Base-by-base conservation (phyloP, 2,888 invertebrate genomes). In the Listrodromus nycthemerus region DNA sequence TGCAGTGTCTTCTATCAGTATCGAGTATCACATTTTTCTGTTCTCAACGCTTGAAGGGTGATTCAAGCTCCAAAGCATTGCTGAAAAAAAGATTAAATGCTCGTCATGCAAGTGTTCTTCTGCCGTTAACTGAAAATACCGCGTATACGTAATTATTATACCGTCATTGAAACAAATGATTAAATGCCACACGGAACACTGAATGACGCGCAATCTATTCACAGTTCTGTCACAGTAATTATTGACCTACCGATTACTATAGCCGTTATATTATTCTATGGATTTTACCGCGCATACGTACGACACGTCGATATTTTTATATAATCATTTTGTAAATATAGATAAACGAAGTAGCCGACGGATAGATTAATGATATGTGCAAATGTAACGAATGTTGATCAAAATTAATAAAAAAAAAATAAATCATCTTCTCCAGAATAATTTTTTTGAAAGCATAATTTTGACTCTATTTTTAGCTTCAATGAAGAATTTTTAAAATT, bases 321-420 rank as follows among this genome's bases (percentile, higher is more conserved):
- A 91, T 88, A 86, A 88, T 88, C 86, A 89, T 89, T 90, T 86
- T 91, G 88, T 90, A 91, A 86, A 91, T 89, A 89, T 83, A 77
- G 79, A 85, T 87, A 86, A 76, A 65, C 65, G 52, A 83, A 83
- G 70, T 73, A 81, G 66, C 70, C 30, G 27, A 87, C 75, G 75
- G 16, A 83, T 82, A 86, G 82, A 83, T 76, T 80, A 79, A 30
- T 61, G 86, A 84, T 81, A 86, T 80, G 86, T 85, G 78, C 77
- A 88, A 85, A 45, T 88, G 89, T 87, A 89, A 87, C 84, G 85
- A 86, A 19, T 85, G 84, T 89, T 88, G 78, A 83, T 84, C 81
- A 74, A 85, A 55, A 87, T 86, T 86, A 82, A 87, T 75, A 70
- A 80, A 58, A 24, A 4, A 13, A 77, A 10, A 41, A 78, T n/a